Evolutionary conservation across 1,140 invertebrate species (phyloP), one percentile per base, ranked within the genome.

Genomic region (Nasonia vitripennis): DNA sequence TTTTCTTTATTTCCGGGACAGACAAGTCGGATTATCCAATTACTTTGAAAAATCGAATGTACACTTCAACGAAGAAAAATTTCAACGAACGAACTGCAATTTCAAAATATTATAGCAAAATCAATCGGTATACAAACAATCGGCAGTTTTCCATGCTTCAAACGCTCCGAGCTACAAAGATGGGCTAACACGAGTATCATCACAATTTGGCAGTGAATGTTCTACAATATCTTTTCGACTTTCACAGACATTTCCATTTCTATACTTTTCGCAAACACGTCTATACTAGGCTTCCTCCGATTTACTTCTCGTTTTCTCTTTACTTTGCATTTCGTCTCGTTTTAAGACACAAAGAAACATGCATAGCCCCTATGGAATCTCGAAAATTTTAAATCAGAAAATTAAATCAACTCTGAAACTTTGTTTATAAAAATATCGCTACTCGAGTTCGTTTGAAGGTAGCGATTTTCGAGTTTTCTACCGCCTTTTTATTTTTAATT

Each of bases 161-260:
- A 89, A 90, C 83, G 88, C 88, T 90, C 88, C 89, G 45, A 23
- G 27, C 20, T 89, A 86, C 78, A 86, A 89, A 90, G 90, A 89
- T 92, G 90, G 90, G 89, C 79, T 89, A 88, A 88, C 17, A 6
- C 87, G 84, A 90, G 86, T 92, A 92, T 92, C 55, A 62, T 62
- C 92, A 93, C 92, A 93, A 91, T 92, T 92, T 93, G 92, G 92
- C 92, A 92, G 92, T 93, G 92, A 92, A 92, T 87, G 88, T 91
- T 89, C 74, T 70, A n/a, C 51, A 74, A 27, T 79, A 23, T 79
- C 48, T 14, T 48, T 81, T 75, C 17, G 9, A 34, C 68, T 45
- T 70, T 81, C 73, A 81, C 82, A 87, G 82, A 87, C 86, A 83
- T 84, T 83, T 84, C 55, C 83, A 78, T 87, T 84, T 55, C 75